These are phyloP conservation scores for Drosophila littoralis DNA, from an alignment of 1,140 invertebrate species.

Conservation along the genomic window DNA sequence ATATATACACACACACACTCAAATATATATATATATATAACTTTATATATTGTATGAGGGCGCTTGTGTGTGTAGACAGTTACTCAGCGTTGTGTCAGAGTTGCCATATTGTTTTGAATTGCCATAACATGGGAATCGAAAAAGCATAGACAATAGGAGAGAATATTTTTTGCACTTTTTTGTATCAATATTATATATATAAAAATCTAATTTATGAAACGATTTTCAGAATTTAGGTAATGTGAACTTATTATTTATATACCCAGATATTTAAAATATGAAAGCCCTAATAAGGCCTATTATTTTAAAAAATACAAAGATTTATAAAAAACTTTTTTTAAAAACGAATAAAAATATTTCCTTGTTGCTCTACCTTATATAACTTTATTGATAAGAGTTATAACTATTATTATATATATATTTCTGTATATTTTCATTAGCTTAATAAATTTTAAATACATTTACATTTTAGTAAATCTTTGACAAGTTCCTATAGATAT, in stretches of 20 bases:
- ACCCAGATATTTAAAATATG: not conserved
- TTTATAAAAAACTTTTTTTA: too few species aligned
- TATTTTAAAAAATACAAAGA: too few species aligned
- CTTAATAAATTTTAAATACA: too few species aligned
- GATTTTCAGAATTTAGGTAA: too few species aligned
- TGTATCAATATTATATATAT: not conserved
- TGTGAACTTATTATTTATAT: not conserved
- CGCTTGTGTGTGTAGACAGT: constrained; percentile 68
- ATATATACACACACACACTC: constrained; percentile 33
- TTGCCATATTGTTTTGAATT: constrained; percentile 58
- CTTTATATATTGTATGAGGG: constrained; percentile 6
- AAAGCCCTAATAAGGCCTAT: too few species aligned
- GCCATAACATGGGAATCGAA: constrained; percentile 18
- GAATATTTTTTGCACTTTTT: constrained; percentile 6
- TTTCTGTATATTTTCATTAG: not conserved
- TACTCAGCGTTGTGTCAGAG: constrained; percentile 62
- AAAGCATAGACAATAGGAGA: constrained; percentile 3
- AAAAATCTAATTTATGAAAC: not conserved
- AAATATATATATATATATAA: constrained; percentile 14
- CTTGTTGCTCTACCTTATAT: too few species aligned
- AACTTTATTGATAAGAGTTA: too few species aligned
- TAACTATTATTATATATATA: not conserved
- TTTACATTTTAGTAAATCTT: too few species aligned
- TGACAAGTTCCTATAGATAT: too few species aligned
- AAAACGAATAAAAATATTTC: too few species aligned